Evolutionary conservation across 2,113 vertebrate species (phyloP).

Genomic region (Eulemur rufifrons): DNA sequence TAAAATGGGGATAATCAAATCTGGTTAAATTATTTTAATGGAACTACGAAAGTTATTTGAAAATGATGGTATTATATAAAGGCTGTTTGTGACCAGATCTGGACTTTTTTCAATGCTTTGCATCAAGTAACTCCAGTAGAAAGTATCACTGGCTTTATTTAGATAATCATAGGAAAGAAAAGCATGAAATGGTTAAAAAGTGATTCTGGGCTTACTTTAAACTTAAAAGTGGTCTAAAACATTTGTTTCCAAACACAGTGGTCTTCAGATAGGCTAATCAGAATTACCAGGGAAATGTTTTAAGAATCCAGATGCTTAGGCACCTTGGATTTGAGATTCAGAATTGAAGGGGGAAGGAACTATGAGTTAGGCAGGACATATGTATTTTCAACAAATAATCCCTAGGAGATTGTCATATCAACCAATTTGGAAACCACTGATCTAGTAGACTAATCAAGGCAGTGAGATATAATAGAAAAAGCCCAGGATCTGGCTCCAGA

Average conservation of each 20-base stretch:
- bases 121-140: background rate
- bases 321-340: background rate
- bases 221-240: background rate
- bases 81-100: background rate
- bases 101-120: background rate
- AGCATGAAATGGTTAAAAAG: background rate
- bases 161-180: background rate
- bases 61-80: background rate
- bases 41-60: background rate
- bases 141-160: background rate
- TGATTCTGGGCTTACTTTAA: background rate
- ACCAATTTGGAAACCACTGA: background rate
- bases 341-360: background rate
- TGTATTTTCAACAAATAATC: background rate
- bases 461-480: background rate
- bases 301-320: background rate
- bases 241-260: background rate
- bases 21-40: constrained; percentile 24
- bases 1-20: constrained; percentile 14
- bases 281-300: background rate
- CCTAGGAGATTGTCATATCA: background rate
- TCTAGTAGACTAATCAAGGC: background rate
- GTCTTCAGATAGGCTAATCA: background rate
- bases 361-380: background rate
- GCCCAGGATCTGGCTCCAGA: background rate